Base-by-base conservation (phyloP, 2,888 invertebrate genomes). In the Drymonia ruficornis region DNA sequence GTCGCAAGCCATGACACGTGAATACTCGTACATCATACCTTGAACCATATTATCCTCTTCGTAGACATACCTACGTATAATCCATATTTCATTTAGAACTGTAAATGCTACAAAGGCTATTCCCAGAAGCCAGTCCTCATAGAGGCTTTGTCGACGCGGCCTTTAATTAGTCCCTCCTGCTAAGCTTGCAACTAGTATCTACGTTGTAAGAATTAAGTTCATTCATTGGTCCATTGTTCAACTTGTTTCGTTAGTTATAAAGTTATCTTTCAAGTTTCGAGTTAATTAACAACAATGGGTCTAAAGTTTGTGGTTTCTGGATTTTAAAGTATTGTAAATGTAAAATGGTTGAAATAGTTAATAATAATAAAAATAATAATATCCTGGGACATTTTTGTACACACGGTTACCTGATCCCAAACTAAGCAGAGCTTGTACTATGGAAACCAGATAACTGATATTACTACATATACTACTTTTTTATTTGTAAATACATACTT, bases 121-220 rank as follows among this genome's bases (percentile, higher is more conserved):
- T 5, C 38, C 15, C 16, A 16, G 36, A 4, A n/a, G 40, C 8
- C 15, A 40, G 16, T 13, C 5, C 36, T 16, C 9, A 5, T 11
- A 11, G 16, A 29, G 50, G 19, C 59, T 29, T 59, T 53, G 53
- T 40, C 49, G 55, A 8, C 43, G 55, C 40, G 45, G 18, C 53
- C 55, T 56, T 65, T 70, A 70, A 69, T 69, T 70, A 69, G 62
- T 46, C 15, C 36, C 1, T 15, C n/a, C 13, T 1, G 15, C 3
- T 15, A 6, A 13, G 11, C 34, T 34, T 34, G 11, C 11, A 13
- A 34, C 34, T 34, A n/a, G n/a, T 31, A 9, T 31, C 11, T 31
- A 3, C 31, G 31, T 31, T 31, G 31, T 12, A 31, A 31, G 31
- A 31, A 8, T 7, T 31, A 31, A 11, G 4, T 31, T 12, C 31